These are phyloP conservation scores for Rhorus exstirpatorius DNA, from an alignment of 2,888 invertebrate species.

Conservation along the genomic window DNA sequence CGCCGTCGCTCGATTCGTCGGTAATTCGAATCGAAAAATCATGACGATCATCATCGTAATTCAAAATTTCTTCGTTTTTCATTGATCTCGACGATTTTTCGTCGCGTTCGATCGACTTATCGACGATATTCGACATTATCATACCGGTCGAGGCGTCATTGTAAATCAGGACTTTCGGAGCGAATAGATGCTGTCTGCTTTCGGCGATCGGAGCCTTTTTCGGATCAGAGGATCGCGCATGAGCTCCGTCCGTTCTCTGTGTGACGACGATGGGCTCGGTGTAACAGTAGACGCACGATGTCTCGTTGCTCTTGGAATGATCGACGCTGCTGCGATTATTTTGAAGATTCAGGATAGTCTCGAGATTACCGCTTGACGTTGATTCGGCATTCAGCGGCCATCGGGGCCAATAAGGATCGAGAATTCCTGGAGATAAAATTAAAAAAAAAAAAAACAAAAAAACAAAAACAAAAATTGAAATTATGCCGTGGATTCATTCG, in stretches of 20 bases:
- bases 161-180: slow-evolving; percentile 79
- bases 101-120: slow-evolving; percentile 24
- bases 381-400: slow-evolving; percentile 70
- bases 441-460: slow-evolving; percentile 65
- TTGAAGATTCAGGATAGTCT: slow-evolving; percentile 78
- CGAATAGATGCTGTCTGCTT: slow-evolving; percentile 78
- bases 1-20: slow-evolving; percentile 67
- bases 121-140: slow-evolving; percentile 73
- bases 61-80: slow-evolving; percentile 10
- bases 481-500: not conserved
- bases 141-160: slow-evolving; percentile 76
- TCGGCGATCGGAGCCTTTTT: slow-evolving; percentile 76
- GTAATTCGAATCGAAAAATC: slow-evolving; percentile 66
- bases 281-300: slow-evolving; percentile 82
- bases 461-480: not conserved
- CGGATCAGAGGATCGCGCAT: slow-evolving; percentile 69
- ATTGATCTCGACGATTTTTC: too few relatives aligned
- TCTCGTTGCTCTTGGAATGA: slow-evolving; percentile 79
- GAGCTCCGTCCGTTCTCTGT: slow-evolving; percentile 64
- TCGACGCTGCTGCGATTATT: slow-evolving; percentile 68
- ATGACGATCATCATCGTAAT: slow-evolving; percentile 52
- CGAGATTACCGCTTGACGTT: slow-evolving; percentile 69
- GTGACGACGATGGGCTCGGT: slow-evolving; percentile 80
- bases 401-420: slow-evolving; percentile 72
- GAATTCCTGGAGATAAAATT: slow-evolving; percentile 36